A percentile compares a stretch with the other conserved stretches of the same genome.
Conservation (phyloP, 1,140 invertebrate genomes). For the Heterodera carotae region DNA sequence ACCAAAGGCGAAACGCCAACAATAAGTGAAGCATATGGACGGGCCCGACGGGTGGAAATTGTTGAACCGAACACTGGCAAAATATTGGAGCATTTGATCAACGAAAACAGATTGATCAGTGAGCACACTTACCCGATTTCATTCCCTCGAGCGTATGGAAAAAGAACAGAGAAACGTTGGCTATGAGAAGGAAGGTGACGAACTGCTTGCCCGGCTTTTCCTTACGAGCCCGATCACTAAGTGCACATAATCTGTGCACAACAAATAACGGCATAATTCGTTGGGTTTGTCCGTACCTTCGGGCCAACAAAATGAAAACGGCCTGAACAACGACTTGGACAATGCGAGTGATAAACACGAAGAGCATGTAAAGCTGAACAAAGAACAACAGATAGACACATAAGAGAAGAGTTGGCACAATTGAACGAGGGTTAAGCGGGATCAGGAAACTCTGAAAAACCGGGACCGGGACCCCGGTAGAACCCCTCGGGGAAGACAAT, state of each 20-base stretch:
- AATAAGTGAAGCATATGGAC: constrained; percentile 58
- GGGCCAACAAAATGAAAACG: constrained; percentile 60
- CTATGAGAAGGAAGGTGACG: constrained; percentile 63
- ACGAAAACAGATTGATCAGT: too few relatives aligned
- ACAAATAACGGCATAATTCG: background rate
- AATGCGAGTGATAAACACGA: constrained; percentile 57
- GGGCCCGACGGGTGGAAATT: constrained; percentile 34
- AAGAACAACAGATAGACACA: background rate
- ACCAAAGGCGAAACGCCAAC: constrained; percentile 59
- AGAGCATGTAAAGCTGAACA: constrained; percentile 47
- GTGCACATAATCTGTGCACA: constrained; percentile 54
- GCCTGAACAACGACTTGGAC: constrained; percentile 63
- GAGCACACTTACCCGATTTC: constrained; percentile 38
- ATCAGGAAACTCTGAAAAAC: too few relatives aligned
- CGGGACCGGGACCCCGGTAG: too few relatives aligned
- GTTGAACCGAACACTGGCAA: constrained; percentile 45
- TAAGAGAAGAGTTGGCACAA: too few relatives aligned
- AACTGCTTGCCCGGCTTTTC: constrained; percentile 64
- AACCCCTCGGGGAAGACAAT: too few relatives aligned
- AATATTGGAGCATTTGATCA: background rate
- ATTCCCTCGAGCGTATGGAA: constrained; percentile 64
- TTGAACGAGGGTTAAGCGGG: too few relatives aligned
- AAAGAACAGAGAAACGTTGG: constrained; percentile 64
- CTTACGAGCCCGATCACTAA: constrained; percentile 38
- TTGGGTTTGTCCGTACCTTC: constrained; percentile 42